Base-by-base conservation (phyloP, 1,140 invertebrate genomes). In the Neotoxoptera formosana region DNA sequence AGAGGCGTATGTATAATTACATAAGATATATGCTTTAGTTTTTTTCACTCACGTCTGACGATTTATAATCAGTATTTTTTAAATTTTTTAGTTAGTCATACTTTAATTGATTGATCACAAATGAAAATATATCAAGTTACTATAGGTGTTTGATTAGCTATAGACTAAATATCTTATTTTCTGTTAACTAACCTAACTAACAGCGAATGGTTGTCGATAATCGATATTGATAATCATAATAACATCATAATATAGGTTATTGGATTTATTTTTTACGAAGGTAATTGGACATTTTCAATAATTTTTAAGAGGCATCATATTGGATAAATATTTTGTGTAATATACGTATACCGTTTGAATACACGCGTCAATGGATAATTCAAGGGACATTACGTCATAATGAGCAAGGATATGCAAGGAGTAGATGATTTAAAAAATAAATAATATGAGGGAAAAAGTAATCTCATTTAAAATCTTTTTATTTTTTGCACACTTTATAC, bases 401-500 rank as follows among this genome's bases (percentile, higher is more conserved):
- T 47, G 11, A 2, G 14, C 36, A 7, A 23, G 23, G 30, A 30
- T 41, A 41, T 56, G n/a, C 87, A 34, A 21, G 87, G 20, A 89
- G 48, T 36, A 53, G 21, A 89, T 34, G 48, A 56, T 56, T 56
- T 56, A 45, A 90, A 67, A 90, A 23, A 90, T 21, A 51, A 87
- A 23, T n/a, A 87, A 23, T n/a, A n/a, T 9, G 2, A 3, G 23
- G 14, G 60, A 90, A 90, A 90, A 60, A 51, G 47, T 51, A 88
- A 89, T 89, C 48, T 90, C 36, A 41, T 90, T 60, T 60, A 56
- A 90, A 90, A 90, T 90, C 34, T 60, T 36, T 90, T 60, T 90
- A n/a, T n/a, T 90, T 90, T 90, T 67, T 45, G 89, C 67, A 30
- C 11, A n/a, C 25, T 90, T 90, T 60, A 60, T 90, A 60, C 47